Percentiles rank a stretch among this genome's conserved stretches.
Evolutionary conservation across 92 coral and sea anemone species (phyloP).

Genomic region (Zoanthus sociatus): DNA sequence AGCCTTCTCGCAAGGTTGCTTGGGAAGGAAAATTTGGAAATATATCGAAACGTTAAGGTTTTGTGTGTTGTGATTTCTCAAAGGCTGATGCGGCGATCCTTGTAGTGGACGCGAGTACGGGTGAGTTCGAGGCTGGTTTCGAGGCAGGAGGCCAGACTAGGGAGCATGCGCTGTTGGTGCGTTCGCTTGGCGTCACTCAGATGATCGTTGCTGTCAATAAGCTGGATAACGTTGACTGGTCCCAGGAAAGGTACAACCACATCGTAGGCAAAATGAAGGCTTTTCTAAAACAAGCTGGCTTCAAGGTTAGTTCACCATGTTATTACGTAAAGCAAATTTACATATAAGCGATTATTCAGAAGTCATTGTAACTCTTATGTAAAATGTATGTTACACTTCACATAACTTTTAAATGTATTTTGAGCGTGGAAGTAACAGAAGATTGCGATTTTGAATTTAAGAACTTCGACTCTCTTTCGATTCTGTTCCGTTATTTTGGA

Average conservation of each 20-base stretch:
- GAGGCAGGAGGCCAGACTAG: constrained; percentile 99
- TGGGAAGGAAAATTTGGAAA: neutral
- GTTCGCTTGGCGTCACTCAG: constrained; percentile 97
- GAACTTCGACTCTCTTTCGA: neutral
- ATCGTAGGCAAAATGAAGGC: constrained; percentile 84
- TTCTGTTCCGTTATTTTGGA: too few relatives aligned
- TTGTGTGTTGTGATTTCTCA: neutral
- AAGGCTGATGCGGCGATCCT: constrained; percentile 98
- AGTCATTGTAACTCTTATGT: neutral
- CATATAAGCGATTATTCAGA: neutral
- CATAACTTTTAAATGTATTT: neutral
- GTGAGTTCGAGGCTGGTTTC: constrained; percentile 99
- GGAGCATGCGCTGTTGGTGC: constrained; percentile 98
- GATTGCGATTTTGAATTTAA: neutral
- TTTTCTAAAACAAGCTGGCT: constrained; percentile 96
- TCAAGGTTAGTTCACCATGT: constrained; percentile 72
- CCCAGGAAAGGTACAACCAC: constrained; percentile 84
- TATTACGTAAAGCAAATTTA: neutral
- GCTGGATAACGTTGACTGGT: constrained; percentile 93
- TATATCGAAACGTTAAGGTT: neutral
- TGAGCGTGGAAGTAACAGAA: neutral
- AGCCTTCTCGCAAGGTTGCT: neutral
- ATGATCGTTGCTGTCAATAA: constrained; percentile 96
- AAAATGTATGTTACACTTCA: neutral
- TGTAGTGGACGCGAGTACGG: constrained; percentile 96